Percentiles rank a stretch among this genome's conserved stretches.
phyloP scores from a whole-genome alignment of 1,140 invertebrate genomes.

The Drosophila sturtevanti region DNA sequence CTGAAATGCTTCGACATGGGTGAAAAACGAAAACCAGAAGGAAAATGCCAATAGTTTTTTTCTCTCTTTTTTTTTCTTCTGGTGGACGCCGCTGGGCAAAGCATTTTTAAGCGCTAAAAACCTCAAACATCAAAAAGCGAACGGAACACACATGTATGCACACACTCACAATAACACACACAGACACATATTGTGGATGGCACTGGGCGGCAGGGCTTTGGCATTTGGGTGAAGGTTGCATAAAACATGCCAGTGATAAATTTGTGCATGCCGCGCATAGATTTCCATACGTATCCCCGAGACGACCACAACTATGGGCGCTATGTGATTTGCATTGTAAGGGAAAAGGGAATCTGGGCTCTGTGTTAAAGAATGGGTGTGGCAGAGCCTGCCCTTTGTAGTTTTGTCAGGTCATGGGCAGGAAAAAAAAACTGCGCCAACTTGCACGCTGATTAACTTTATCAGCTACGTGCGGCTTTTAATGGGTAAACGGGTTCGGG shows the following conservation, averaged over 20 bases:
- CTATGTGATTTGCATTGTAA: conserved; percentile 47
- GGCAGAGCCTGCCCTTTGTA: conserved; percentile 53
- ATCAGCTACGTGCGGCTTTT: conserved; percentile 75
- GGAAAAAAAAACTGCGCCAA: conserved; percentile 41
- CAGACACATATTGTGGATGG: background rate
- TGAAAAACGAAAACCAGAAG: conserved; percentile 29
- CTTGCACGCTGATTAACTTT: conserved; percentile 72
- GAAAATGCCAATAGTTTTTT: conserved; percentile 76
- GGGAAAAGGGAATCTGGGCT: background rate
- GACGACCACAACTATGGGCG: conserved; percentile 57
- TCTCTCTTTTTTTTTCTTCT: conserved; percentile 23
- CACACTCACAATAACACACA: conserved; percentile 9
- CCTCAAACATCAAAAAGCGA: conserved; percentile 79
- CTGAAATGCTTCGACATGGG: conserved; percentile 49
- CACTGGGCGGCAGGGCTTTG: conserved; percentile 40
- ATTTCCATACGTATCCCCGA: conserved; percentile 55
- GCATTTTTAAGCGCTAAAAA: conserved; percentile 74
- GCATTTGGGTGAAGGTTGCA: conserved; percentile 79
- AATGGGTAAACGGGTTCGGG: conserved; percentile 46
- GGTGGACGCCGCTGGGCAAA: conserved; percentile 53
- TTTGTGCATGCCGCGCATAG: conserved; percentile 78
- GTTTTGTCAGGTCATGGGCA: conserved; percentile 30
- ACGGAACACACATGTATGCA: conserved; percentile 24
- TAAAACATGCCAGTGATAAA: conserved; percentile 71
- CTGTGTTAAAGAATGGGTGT: background rate